These are phyloP conservation scores for Heteromyza rotundicornis DNA, from an alignment of 2,888 invertebrate species.

Conservation along the genomic window DNA sequence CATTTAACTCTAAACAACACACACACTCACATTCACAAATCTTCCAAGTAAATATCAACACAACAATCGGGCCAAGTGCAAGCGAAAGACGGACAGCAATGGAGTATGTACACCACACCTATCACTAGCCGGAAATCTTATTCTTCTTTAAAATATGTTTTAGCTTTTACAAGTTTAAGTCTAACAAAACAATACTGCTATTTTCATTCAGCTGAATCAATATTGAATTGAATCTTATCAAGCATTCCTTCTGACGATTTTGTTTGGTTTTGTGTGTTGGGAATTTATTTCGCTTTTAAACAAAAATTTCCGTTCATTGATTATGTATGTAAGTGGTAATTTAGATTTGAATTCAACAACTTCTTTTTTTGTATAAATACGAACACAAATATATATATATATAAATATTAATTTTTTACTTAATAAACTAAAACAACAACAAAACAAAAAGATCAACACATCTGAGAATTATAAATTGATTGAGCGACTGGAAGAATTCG, in stretches of 20 bases:
- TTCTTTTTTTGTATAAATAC: slow-evolving; percentile 3
- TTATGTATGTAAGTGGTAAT: neutral
- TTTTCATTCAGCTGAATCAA: slow-evolving; percentile 17
- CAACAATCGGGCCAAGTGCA: slow-evolving; percentile 22
- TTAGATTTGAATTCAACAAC: neutral
- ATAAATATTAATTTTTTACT: neutral
- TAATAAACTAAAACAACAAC: neutral
- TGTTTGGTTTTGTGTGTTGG: neutral
- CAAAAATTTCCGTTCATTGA: slow-evolving; percentile 7
- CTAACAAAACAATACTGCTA: neutral
- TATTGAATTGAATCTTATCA: slow-evolving; percentile 28
- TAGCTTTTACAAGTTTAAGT: slow-evolving; percentile 22
- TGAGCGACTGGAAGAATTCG: too few relatives aligned
- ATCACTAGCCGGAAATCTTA: too few relatives aligned
- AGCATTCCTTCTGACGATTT: slow-evolving; percentile 44
- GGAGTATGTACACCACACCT: too few relatives aligned
- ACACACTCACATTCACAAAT: slow-evolving; percentile 17
- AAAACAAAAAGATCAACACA: neutral
- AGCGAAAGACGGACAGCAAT: too few relatives aligned
- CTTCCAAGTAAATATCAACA: slow-evolving; percentile 19
- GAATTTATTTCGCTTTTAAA: neutral
- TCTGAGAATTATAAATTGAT: too few relatives aligned
- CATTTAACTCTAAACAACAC: neutral
- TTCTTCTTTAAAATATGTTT: too few relatives aligned
- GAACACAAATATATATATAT: neutral